Evolutionary conservation across 2,113 vertebrate species (phyloP).

Genomic region (Phasianus colchicus): DNA sequence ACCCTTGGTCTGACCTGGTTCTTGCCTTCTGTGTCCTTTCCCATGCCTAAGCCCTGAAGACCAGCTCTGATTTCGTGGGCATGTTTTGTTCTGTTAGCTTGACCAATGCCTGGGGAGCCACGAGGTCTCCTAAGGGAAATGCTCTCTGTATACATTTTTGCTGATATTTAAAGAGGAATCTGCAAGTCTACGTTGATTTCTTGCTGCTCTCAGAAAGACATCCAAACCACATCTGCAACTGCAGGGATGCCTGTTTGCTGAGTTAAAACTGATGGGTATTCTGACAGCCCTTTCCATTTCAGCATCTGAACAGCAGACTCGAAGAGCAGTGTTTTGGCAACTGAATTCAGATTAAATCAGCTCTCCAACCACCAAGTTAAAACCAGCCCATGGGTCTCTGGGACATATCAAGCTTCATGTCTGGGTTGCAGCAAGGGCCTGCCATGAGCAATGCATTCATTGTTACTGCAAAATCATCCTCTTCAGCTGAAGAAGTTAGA

Average conservation of each 20-base stretch:
- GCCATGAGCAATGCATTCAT: neutral
- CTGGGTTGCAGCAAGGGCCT: neutral
- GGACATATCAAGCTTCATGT: neutral
- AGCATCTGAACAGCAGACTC: neutral
- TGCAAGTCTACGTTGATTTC: neutral
- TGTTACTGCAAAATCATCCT: neutral
- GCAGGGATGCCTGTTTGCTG: neutral
- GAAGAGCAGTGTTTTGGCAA: neutral
- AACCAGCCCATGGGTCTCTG: too few species aligned
- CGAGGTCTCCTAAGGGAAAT: neutral
- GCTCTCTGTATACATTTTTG: neutral
- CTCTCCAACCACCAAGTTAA: neutral
- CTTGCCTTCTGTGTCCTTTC: neutral
- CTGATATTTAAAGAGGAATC: neutral
- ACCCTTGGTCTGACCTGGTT: accelerated
- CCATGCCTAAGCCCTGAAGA: accelerated
- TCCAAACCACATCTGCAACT: neutral
- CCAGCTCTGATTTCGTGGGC: neutral
- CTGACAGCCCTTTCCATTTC: neutral
- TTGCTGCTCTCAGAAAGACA: neutral
- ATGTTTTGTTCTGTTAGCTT: neutral
- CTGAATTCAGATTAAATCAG: neutral
- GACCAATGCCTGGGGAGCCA: accelerated
- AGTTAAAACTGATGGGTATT: neutral
- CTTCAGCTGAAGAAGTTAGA: neutral